Conservation (phyloP, 2,888 invertebrate species). For the Vesta saturnalis region DNA sequence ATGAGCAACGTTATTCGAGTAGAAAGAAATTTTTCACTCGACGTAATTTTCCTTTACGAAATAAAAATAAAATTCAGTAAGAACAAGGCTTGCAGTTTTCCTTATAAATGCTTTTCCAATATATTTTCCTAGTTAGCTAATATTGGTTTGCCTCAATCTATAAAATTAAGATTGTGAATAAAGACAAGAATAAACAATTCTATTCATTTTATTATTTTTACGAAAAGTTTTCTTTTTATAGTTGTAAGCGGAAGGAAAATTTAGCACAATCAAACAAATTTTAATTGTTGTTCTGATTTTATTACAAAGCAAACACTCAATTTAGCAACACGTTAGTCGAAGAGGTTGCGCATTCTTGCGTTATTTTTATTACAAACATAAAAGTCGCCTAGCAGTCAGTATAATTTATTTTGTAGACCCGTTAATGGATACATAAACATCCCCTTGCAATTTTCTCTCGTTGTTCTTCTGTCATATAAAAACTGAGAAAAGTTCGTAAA, state of each 20-base stretch:
- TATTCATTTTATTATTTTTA: background rate
- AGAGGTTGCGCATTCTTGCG: conserved; percentile 11
- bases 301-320: conserved; percentile 5
- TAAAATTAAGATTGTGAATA: conserved; percentile 1
- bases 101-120: conserved; percentile 7
- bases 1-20: background rate
- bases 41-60: background rate
- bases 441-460: conserved; percentile 19
- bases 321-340: conserved; percentile 8
- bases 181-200: background rate
- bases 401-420: conserved; percentile 16
- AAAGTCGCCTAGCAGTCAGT: conserved; percentile 11
- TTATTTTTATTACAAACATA: conserved; percentile 15
- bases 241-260: background rate
- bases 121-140: conserved; percentile 4
- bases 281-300: background rate
- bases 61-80: background rate
- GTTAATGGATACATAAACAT: conserved; percentile 24
- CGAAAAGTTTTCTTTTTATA: background rate
- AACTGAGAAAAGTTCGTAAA: conserved; percentile 3
- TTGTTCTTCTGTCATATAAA: conserved; percentile 16
- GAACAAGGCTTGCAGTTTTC: conserved; percentile 4
- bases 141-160: background rate
- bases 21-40: background rate
- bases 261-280: background rate